Base-by-base conservation (phyloP, 2,797 vertebrate genomes). In the Platyrinchus mystaceus region DNA sequence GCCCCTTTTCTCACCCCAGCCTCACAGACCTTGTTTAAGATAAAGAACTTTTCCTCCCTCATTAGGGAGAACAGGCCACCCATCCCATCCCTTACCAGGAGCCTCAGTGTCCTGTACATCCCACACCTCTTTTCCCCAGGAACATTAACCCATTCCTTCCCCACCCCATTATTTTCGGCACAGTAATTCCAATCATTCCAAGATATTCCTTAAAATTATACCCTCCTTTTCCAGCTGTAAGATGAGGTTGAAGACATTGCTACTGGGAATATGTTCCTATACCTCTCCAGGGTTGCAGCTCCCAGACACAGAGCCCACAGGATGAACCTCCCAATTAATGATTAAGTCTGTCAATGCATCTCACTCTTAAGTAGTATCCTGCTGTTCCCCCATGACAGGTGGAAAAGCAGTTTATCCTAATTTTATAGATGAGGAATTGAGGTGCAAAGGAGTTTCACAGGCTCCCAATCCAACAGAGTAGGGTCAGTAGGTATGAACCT, bases 211-310 rank as follows among this genome's bases (percentile, higher is more conserved):
- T 53, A 12, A 68, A 52, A 43, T 27, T 2, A 14, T 2, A 14
- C 23, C 22, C 24, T 34, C 5, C 8, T 56, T 80, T 60, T 28
- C 74, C 36, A 15, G 4, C 19, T 50, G 0, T 27, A 9, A 39
- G 32, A 21, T 6, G 37, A 53, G n/a, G 36, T 1, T 36, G 26
- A 23, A 55, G 11, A 17, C 19, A 23, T 21, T 8, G 5, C 17
- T 52, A 36, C 12, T 43, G 43, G 11, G 7, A 18, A 7, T 5
- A 9, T 1, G 9, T 27, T 70, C 46, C 36, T 39, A 0, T 5
- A 26, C 4, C 5, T 50, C 63, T 46, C 24, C 0, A 1, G 39
- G 17, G 5, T 16, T 26, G 24, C 28, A 47, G 1, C 8, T 66
- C 53, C 73, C 53, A 41, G 36, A 37, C 21, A 44, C 66, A 83